phyloP scores from a whole-genome alignment of 2,797 vertebrate genomes.

The Mormyrops attenuatus region DNA sequence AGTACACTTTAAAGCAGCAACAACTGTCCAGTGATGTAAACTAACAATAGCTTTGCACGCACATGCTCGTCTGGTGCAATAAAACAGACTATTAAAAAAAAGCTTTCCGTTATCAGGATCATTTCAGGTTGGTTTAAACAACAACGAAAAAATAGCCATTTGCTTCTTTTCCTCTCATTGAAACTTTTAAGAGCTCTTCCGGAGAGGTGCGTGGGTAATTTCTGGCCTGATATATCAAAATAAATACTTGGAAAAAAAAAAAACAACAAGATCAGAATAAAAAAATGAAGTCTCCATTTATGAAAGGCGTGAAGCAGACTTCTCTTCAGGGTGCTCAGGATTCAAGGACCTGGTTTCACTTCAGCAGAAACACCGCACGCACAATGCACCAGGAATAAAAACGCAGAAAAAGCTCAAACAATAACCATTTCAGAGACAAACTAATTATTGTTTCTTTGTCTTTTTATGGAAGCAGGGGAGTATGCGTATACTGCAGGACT shows the following conservation, averaged over 20 bases:
- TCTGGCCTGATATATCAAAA: neutral
- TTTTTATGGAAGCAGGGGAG: neutral
- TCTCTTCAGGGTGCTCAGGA: neutral
- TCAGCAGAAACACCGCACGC: neutral
- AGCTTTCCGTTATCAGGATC: neutral
- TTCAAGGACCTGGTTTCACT: neutral
- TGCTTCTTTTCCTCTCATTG: neutral
- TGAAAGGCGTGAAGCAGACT: neutral
- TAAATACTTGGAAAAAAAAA: neutral
- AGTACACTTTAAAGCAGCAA: neutral
- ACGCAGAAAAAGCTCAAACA: neutral
- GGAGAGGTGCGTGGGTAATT: neutral
- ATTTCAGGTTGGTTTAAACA: neutral
- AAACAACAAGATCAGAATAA: neutral
- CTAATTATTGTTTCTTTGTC: neutral
- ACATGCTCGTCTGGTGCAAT: neutral
- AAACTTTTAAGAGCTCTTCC: neutral
- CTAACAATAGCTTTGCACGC: neutral
- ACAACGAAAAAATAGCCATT: neutral
- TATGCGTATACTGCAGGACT: neutral
- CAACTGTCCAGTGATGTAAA: neutral
- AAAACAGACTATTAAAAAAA: neutral
- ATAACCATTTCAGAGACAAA: neutral
- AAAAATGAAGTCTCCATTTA: neutral
- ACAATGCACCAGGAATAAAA: neutral